Conservation (phyloP, 2,113 vertebrate species). For the Ammodytes marinus region DNA sequence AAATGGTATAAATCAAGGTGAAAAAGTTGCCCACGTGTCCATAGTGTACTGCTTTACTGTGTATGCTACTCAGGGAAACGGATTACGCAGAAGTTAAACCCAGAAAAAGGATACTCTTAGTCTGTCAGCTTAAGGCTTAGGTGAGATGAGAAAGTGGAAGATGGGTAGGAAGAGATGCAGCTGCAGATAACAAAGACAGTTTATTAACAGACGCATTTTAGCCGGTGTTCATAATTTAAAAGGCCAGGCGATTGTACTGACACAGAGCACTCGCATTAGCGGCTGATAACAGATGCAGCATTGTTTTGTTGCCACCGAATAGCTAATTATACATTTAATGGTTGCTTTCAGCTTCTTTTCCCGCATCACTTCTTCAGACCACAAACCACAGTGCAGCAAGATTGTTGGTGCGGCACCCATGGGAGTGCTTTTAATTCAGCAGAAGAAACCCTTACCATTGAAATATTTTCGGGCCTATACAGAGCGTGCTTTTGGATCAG, state of each 20-base stretch:
- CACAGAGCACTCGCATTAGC: background rate
- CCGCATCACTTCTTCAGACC: constrained; percentile 1
- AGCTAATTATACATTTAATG: background rate
- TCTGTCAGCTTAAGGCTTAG: background rate
- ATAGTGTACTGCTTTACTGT: background rate
- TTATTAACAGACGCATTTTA: background rate
- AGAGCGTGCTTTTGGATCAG: constrained; percentile 1
- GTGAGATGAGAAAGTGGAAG: background rate
- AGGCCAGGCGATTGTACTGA: background rate
- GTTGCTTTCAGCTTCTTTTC: constrained; percentile 3
- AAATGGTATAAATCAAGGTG: background rate
- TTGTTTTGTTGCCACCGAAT: background rate
- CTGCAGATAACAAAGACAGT: background rate
- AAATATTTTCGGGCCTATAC: constrained; percentile 6
- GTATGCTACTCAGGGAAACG: background rate
- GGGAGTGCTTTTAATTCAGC: background rate
- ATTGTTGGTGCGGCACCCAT: constrained; percentile 20
- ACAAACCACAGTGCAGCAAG: constrained; percentile 11
- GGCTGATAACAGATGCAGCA: background rate
- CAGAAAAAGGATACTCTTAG: background rate
- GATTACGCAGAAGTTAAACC: background rate
- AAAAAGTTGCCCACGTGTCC: background rate
- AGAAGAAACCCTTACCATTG: background rate
- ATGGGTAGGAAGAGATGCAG: background rate
- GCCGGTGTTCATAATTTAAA: background rate